These are phyloP conservation scores for Thyatira batis DNA, from an alignment of 2,888 invertebrate genomes.

Conservation along the genomic window DNA sequence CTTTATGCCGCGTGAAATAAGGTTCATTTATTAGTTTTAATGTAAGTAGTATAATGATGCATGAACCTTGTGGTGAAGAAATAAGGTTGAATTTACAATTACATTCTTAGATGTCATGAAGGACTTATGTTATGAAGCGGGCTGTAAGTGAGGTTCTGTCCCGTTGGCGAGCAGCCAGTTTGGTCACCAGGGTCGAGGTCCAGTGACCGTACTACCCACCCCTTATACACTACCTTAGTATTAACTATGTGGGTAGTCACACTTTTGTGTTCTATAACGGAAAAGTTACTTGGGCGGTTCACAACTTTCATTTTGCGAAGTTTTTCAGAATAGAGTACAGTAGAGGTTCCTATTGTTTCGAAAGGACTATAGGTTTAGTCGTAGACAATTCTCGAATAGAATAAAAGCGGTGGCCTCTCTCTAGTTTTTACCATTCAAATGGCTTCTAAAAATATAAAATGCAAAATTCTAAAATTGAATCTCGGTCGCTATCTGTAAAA, in stretches of 20 bases:
- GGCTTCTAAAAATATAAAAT: neutral
- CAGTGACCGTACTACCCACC: too few species aligned
- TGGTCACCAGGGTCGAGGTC: neutral
- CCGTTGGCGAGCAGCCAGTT: neutral
- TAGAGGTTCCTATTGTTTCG: neutral
- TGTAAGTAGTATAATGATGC: too few species aligned
- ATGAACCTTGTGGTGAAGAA: too few species aligned
- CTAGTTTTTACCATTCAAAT: neutral
- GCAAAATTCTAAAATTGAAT: neutral
- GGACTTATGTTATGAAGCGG: too few species aligned
- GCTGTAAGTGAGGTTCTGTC: neutral
- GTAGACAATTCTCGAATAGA: neutral
- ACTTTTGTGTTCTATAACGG: neutral
- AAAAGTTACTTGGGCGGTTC: neutral
- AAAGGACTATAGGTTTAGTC: neutral
- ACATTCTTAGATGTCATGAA: too few species aligned
- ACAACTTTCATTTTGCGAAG: neutral
- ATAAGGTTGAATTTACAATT: too few species aligned
- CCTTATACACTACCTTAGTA: too few species aligned
- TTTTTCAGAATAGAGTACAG: neutral
- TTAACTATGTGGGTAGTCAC: neutral
- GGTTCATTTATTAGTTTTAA: too few species aligned
- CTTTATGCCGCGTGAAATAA: too few species aligned
- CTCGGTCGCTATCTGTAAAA: neutral
- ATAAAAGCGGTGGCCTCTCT: too few species aligned